phyloP scores from a whole-genome alignment of 1,140 invertebrate species.

The Cotesia chilonis region DNA sequence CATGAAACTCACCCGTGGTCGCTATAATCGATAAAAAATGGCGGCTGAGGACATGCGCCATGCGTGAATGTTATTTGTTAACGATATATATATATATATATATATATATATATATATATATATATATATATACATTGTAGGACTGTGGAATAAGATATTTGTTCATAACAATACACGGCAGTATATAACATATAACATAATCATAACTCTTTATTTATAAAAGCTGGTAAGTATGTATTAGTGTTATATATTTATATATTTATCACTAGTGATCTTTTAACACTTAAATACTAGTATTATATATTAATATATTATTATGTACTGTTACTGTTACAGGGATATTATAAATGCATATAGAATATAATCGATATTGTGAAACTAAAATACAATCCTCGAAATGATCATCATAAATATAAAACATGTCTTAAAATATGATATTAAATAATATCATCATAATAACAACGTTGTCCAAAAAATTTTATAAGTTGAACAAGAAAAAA shows the following conservation, averaged over 20 bases:
- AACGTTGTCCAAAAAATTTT: slow-evolving; percentile 30
- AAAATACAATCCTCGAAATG: slow-evolving; percentile 41
- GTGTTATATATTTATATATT: not conserved
- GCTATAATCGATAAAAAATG: too few relatives aligned
- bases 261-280: not conserved
- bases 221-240: not conserved
- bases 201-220: too few relatives aligned
- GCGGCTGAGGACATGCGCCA: too few relatives aligned
- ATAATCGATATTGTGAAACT: slow-evolving; percentile 50
- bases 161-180: too few relatives aligned
- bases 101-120: too few relatives aligned
- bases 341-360: slow-evolving; percentile 27
- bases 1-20: too few relatives aligned
- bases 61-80: too few relatives aligned
- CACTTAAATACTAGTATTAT: too few relatives aligned
- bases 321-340: not conserved
- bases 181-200: too few relatives aligned
- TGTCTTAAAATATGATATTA: slow-evolving; percentile 41
- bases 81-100: not conserved
- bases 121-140: not conserved
- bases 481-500: slow-evolving; percentile 37
- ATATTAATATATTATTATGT: not conserved
- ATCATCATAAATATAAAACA: slow-evolving; percentile 52
- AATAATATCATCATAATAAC: slow-evolving; percentile 9
- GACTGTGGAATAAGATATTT: too few relatives aligned